phyloP scores from a whole-genome alignment of 2,888 invertebrate genomes.

The Drosophila antonietae region DNA sequence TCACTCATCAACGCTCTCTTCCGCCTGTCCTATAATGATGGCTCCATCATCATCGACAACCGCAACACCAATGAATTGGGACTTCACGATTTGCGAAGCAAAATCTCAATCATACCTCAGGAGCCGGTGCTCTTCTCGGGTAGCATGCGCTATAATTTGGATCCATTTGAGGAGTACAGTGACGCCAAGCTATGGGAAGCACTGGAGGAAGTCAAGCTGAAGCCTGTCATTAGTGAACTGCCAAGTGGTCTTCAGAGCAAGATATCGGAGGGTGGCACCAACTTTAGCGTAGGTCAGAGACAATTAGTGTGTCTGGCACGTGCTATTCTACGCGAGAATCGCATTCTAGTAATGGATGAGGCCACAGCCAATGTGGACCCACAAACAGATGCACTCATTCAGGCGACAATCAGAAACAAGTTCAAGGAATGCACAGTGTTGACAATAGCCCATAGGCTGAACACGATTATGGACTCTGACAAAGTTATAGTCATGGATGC shows the following conservation, averaged over 20 bases:
- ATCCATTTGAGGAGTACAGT: slow-evolving; percentile 93
- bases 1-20: slow-evolving; percentile 90
- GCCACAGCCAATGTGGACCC: slow-evolving; percentile 97
- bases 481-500: slow-evolving; percentile 89
- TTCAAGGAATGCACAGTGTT: slow-evolving; percentile 93
- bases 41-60: slow-evolving; percentile 92
- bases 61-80: slow-evolving; percentile 89
- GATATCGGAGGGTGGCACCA: slow-evolving; percentile 91
- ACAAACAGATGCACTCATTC: slow-evolving; percentile 93
- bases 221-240: slow-evolving; percentile 88
- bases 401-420: slow-evolving; percentile 91
- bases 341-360: slow-evolving; percentile 94
- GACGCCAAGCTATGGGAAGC: slow-evolving; percentile 94
- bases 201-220: slow-evolving; percentile 90
- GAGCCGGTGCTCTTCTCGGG: slow-evolving; percentile 95
- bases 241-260: slow-evolving; percentile 88
- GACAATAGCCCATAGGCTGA: slow-evolving; percentile 95
- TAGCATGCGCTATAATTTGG: slow-evolving; percentile 93
- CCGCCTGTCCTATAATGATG: slow-evolving; percentile 91
- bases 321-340: slow-evolving; percentile 94
- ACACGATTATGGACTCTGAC: slow-evolving; percentile 90
- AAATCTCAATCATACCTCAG: slow-evolving; percentile 93
- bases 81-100: slow-evolving; percentile 90
- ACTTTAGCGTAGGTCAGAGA: slow-evolving; percentile 95
- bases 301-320: slow-evolving; percentile 95